Evolutionary conservation across 2,113 vertebrate species (phyloP), one percentile per base, ranked within the genome.

Genomic region (Rissa tridactyla): DNA sequence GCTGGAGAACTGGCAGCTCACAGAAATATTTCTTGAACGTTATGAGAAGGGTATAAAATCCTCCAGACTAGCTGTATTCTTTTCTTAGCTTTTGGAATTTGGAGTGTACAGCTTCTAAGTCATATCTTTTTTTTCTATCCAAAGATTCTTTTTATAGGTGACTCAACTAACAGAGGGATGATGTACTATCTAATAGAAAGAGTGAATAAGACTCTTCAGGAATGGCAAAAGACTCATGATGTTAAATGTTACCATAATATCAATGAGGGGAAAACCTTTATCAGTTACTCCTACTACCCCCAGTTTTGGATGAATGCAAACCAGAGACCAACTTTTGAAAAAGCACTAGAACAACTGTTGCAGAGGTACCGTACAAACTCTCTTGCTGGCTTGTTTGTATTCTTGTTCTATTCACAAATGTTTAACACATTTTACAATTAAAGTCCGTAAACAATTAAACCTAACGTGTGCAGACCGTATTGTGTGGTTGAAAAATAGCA

Each of bases 151-250:
- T 99, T 99, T 84, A 99, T 99, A 68, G 99, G 99, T 5, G 99
- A 99, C 94, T 99, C 99, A 38, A 99, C 99, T 89, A 99, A 99
- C 96, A 98, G 99, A 49, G 99, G 99, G 30, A 99, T 99, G 98
- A 99, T 99, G 99, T 99, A 99, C 94, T 99, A 99, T 94, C 97
- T 99, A 88, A 98, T 99, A 94, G 99, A 99, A 97, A 98, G 98
- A 90, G 97, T 99, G 55, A 99, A 99, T 93, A 97, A 98, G 90
- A 99, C 98, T 3, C 98, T 99, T 90, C 98, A 99, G 89, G 98
- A 98, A 85, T 99, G 99, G 99, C 98, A 98, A 89, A 99, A 99
- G 89, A 98, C 98, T 57, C 99, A 99, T 29, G 97, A 99, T 83
- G 97, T 98, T 75, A 98, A 99, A 94, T 91, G 98, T 79, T 99